These are phyloP conservation scores for Meriones psammophilus DNA, from an alignment of 2,797 vertebrate species.

Conservation along the genomic window DNA sequence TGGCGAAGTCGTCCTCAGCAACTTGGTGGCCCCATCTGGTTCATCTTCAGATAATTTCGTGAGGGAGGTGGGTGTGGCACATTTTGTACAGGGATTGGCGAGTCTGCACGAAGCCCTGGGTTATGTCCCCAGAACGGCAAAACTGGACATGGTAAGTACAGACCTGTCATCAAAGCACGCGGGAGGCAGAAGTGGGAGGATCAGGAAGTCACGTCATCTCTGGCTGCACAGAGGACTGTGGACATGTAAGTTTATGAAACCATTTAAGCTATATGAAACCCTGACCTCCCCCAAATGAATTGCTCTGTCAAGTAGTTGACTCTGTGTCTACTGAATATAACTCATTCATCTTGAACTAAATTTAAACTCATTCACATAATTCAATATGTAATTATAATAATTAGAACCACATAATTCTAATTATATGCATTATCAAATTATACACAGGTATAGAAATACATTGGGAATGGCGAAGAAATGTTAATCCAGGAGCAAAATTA, in stretches of 20 bases:
- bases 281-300: background rate
- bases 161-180: background rate
- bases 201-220: background rate
- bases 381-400: background rate
- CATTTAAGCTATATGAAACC: background rate
- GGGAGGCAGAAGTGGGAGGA: background rate
- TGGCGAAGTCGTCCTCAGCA: background rate
- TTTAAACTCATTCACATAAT: background rate
- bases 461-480: background rate
- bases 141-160: background rate
- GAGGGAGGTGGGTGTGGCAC: background rate
- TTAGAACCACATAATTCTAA: background rate
- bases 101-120: background rate
- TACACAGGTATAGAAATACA: constrained; percentile 31
- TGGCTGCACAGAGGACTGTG: background rate
- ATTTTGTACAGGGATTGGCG: background rate
- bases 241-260: background rate
- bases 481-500: constrained; percentile 33
- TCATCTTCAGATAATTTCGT: background rate
- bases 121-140: background rate
- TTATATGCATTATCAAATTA: constrained; percentile 29
- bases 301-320: background rate
- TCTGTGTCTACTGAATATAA: background rate
- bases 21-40: background rate
- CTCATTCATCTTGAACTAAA: constrained; percentile 16